These are phyloP conservation scores for Eupithecia subfuscata DNA, from an alignment of 2,888 invertebrate genomes.

Conservation along the genomic window DNA sequence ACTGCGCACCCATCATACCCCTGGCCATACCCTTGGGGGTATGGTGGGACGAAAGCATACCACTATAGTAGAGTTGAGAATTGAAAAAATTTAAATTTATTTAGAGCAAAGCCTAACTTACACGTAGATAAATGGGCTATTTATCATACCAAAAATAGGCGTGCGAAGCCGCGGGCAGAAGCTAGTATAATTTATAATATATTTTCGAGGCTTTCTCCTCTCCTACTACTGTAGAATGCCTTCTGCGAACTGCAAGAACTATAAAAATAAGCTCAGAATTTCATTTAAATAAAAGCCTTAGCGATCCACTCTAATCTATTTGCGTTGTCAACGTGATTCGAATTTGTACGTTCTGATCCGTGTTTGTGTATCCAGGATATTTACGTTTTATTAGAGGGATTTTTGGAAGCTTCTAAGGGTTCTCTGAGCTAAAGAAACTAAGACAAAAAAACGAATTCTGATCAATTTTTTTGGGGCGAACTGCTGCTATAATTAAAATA, in stretches of 20 bases:
- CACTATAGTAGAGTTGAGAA: no score
- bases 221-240: background rate
- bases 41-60: no score
- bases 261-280: conserved; percentile 9
- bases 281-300: conserved; percentile 28
- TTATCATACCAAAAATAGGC: no score
- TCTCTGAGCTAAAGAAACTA: background rate
- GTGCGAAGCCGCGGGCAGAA: no score
- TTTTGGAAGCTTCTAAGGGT: background rate
- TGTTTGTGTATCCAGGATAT: conserved; percentile 37
- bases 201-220: background rate
- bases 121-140: no score
- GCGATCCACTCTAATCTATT: conserved; percentile 30
- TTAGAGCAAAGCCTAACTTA: no score
- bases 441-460: background rate
- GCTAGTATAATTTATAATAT: no score
- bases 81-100: no score
- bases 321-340: conserved; percentile 26
- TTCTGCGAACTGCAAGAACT: conserved; percentile 3
- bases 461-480: no score
- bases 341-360: conserved; percentile 25
- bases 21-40: no score
- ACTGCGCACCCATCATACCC: no score
- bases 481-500: no score
- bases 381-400: conserved; percentile 34